phyloP scores from a whole-genome alignment of 2,888 invertebrate species.

The Plusia festucae region DNA sequence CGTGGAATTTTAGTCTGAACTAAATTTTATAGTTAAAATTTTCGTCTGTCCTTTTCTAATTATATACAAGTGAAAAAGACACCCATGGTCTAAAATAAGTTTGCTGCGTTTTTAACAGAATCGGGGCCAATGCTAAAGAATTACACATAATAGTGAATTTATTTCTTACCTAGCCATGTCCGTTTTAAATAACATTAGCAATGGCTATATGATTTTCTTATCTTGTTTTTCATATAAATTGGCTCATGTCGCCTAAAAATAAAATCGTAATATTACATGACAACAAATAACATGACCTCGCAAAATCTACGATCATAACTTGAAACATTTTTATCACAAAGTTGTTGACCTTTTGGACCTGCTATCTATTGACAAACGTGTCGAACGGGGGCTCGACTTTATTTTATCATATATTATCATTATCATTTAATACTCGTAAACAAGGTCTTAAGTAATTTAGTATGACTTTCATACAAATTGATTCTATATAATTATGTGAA shows the following conservation, averaged over 20 bases:
- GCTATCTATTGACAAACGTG: conserved; percentile 22
- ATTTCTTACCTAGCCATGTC: too few species aligned
- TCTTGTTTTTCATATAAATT: background rate
- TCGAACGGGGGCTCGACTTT: conserved; percentile 43
- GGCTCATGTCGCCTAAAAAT: background rate
- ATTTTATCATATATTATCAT: conserved; percentile 36
- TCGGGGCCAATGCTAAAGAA: too few species aligned
- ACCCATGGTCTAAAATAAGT: too few species aligned
- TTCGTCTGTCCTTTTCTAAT: too few species aligned
- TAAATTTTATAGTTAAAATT: too few species aligned
- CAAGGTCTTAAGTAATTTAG: conserved; percentile 26
- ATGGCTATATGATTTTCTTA: background rate
- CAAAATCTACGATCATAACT: conserved; percentile 11
- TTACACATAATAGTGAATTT: too few species aligned
- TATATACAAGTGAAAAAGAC: too few species aligned
- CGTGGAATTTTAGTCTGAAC: too few species aligned
- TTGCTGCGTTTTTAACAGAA: too few species aligned
- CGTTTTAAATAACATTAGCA: background rate
- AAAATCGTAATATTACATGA: background rate
- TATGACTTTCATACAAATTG: conserved; percentile 8
- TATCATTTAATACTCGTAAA: conserved; percentile 25
- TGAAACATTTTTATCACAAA: conserved; percentile 40
- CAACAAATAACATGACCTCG: background rate
- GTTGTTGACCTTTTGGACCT: conserved; percentile 33
- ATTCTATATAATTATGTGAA: too few species aligned